Percentiles rank a stretch among this genome's conserved stretches.
Conservation (phyloP, 2,113 vertebrate species). For the Syngnathoides biaculeatus region DNA sequence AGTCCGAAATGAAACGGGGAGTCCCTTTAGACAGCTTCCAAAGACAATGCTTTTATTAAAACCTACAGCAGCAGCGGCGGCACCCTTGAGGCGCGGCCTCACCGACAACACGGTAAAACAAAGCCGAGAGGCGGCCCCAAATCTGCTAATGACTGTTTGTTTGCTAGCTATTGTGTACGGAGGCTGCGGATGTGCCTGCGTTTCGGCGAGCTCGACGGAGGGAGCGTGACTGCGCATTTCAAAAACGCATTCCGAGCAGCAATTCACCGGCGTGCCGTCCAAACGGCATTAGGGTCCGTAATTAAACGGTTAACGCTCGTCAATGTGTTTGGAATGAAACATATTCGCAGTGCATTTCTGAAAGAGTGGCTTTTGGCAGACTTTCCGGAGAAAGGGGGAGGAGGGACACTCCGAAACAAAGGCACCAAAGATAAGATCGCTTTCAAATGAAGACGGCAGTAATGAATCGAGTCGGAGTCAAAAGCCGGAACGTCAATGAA, state of each 20-base stretch:
- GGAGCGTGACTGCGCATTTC: slow-evolving; percentile 30
- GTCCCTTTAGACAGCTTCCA: slow-evolving; percentile 74
- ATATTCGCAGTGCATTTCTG: slow-evolving; percentile 13
- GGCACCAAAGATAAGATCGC: slow-evolving; percentile 36
- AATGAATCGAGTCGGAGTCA: slow-evolving; percentile 26
- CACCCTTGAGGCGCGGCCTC: slow-evolving; percentile 59
- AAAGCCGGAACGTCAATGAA: slow-evolving; percentile 24
- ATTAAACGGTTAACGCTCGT: slow-evolving; percentile 29
- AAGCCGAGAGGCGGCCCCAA: slow-evolving; percentile 58
- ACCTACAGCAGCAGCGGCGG: slow-evolving; percentile 71
- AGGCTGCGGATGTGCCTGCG: slow-evolving; percentile 10
- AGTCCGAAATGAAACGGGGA: slow-evolving; percentile 65
- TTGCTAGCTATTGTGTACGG: slow-evolving; percentile 56
- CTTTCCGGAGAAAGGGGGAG: slow-evolving; percentile 23
- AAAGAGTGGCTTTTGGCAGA: slow-evolving; percentile 30
- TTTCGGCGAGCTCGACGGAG: slow-evolving; percentile 7
- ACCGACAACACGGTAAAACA: slow-evolving; percentile 51
- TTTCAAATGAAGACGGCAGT: slow-evolving; percentile 22
- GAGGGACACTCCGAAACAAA: slow-evolving; percentile 28
- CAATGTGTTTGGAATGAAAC: slow-evolving; percentile 43
- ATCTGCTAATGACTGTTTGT: slow-evolving; percentile 69
- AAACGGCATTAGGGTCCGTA: slow-evolving; percentile 19
- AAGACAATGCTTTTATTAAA: slow-evolving; percentile 80
- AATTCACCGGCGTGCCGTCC: slow-evolving; percentile 23
- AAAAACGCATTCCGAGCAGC: slow-evolving; percentile 12